Base-by-base conservation (phyloP, 1,140 invertebrate genomes). In the Maniola jurtina region DNA sequence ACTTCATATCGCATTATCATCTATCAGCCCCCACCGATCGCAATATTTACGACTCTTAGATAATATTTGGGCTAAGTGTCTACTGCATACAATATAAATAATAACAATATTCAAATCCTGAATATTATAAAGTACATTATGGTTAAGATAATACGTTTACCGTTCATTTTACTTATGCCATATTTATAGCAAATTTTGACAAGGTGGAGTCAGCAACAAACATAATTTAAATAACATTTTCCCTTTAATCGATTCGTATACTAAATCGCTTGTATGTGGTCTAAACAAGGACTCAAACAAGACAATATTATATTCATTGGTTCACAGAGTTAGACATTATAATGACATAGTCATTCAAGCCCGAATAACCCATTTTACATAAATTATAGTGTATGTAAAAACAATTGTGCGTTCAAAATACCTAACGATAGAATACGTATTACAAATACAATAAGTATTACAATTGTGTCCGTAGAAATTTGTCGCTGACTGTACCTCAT, bases 91-190 rank as follows among this genome's bases (percentile, higher is more conserved):
- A 57, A 56, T 66, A 79, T 75, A 76, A 77, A 81, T 78, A 77
- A 83, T 80, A 76, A 84, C 72, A 80, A 80, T 77, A 77, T 79
- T 78, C 76, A 80, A 81, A 83, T 78, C 66, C 68, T 71, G 76
- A 83, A 77, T 80, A 80, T 79, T 78, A 79, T 56, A 76, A 76
- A 34, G 33, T 55, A 79, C 67, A 70, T 73, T 75, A 63, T 55
- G 61, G 48, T 52, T 52, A 52, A 52, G 48, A 52, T 48, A 48
- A 4, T 52, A 52, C 16, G 7, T 55, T 36, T 50, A 54, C 40
- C 47, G 47, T 62, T 63, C 25, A 61, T 61, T 61, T 61, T 40
- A 61, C 60, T 15, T 52, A 52, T 47, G 35, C 35, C 25, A 34
- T 35, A 48, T 36, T 48, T 16, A 16, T 50, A 50, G 48, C 48